Evolutionary conservation across 2,113 vertebrate species (phyloP).

Genomic region (Uropsilus gracilis): DNA sequence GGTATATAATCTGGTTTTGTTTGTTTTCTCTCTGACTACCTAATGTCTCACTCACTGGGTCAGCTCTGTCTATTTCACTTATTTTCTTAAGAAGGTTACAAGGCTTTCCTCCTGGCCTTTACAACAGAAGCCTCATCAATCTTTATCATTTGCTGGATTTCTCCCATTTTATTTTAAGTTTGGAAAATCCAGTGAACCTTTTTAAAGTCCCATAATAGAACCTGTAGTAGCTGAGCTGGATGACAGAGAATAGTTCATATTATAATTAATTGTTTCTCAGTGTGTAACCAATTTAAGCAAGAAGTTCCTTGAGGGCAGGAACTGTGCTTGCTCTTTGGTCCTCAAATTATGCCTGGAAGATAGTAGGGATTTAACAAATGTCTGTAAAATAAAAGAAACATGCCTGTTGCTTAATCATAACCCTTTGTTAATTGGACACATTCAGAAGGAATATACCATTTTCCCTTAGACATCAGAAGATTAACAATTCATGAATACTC

Average conservation of each 20-base stretch:
- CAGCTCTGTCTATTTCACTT: not conserved
- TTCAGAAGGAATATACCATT: slow-evolving; percentile 16
- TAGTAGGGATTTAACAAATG: not conserved
- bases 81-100: not conserved
- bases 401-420: not conserved
- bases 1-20: not conserved
- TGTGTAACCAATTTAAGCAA: rapidly evolving
- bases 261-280: not conserved
- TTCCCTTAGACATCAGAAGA: not conserved
- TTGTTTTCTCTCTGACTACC: not conserved
- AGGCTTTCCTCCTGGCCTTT: slow-evolving; percentile 12
- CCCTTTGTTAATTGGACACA: not conserved
- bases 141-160: not conserved
- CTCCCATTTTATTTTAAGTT: slow-evolving; percentile 3
- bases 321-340: not conserved
- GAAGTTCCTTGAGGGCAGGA: not conserved
- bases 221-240: not conserved
- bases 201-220: not conserved
- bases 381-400: not conserved
- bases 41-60: not conserved
- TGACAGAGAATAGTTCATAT: not conserved
- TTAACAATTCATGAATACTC: slow-evolving; percentile 5
- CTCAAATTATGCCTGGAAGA: not conserved
- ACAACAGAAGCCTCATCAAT: not conserved
- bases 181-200: slow-evolving; percentile 6